phyloP scores from a whole-genome alignment of 2,113 vertebrate genomes.

The Pelobates fuscus region DNA sequence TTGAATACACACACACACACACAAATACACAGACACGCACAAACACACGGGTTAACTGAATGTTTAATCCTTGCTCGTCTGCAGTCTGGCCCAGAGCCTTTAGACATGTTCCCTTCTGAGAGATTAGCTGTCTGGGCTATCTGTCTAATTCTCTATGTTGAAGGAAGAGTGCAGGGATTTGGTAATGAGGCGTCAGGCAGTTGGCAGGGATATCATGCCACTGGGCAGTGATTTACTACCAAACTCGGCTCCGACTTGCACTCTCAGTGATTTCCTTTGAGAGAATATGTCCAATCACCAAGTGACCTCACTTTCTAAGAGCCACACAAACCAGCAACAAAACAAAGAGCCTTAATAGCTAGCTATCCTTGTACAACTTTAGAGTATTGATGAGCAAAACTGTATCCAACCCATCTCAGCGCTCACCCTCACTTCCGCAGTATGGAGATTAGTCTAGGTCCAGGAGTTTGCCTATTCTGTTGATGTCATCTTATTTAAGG shows the following conservation, averaged over 20 bases:
- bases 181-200: background rate
- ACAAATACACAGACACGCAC: too few relatives aligned
- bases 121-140: background rate
- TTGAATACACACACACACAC: too few relatives aligned
- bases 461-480: too few relatives aligned
- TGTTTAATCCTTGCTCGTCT: background rate
- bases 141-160: background rate
- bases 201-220: background rate
- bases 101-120: background rate
- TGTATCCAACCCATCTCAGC: too few relatives aligned
- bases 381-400: too few relatives aligned
- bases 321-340: too few relatives aligned
- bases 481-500: too few relatives aligned
- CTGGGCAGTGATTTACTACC: background rate
- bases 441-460: too few relatives aligned
- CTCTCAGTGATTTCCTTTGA: background rate
- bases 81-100: background rate
- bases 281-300: background rate
- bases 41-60: background rate
- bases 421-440: too few relatives aligned
- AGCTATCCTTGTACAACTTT: too few relatives aligned
- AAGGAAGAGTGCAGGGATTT: background rate
- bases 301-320: background rate
- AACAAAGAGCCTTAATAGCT: too few relatives aligned
- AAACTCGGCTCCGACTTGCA: too few relatives aligned